Evolutionary conservation across 2,888 invertebrate species (phyloP).

Genomic region (Teleogryllus oceanicus): DNA sequence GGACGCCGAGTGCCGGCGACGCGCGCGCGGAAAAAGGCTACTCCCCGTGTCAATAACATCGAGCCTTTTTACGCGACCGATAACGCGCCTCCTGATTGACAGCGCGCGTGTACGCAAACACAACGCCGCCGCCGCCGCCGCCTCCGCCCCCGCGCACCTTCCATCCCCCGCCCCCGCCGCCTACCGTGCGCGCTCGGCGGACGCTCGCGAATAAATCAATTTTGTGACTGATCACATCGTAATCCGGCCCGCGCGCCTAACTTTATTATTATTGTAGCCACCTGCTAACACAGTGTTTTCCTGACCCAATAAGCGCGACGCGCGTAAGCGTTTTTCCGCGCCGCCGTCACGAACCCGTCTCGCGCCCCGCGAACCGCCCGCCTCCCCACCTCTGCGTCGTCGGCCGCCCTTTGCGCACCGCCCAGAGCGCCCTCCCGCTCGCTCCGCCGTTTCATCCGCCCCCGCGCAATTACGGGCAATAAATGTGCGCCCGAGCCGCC

Average conservation of each 20-base stretch:
- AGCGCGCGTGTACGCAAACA: background rate
- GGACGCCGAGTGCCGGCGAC: background rate
- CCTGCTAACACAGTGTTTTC: background rate
- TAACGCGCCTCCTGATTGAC: background rate
- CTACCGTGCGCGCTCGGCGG: no score
- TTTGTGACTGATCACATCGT: background rate
- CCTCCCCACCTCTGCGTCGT: no score
- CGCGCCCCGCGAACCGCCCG: no score
- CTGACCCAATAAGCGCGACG: no score
- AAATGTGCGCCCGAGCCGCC: background rate
- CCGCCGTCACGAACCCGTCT: no score
- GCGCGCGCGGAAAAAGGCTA: background rate
- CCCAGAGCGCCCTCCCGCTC: background rate
- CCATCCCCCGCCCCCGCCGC: background rate
- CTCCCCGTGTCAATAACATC: slow-evolving; percentile 18
- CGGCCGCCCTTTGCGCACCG: background rate
- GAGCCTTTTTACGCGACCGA: background rate
- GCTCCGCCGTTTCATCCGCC: background rate
- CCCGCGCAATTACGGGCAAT: background rate
- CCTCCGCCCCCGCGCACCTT: background rate
- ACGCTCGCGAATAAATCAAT: background rate
- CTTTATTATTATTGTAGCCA: background rate
- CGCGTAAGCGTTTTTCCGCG: no score
- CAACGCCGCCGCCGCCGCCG: background rate
- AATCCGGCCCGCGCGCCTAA: background rate